Evolutionary conservation across 2,888 invertebrate genomes (phyloP), one percentile per base, ranked within the genome.

Genomic region (Mythimna ferrago): DNA sequence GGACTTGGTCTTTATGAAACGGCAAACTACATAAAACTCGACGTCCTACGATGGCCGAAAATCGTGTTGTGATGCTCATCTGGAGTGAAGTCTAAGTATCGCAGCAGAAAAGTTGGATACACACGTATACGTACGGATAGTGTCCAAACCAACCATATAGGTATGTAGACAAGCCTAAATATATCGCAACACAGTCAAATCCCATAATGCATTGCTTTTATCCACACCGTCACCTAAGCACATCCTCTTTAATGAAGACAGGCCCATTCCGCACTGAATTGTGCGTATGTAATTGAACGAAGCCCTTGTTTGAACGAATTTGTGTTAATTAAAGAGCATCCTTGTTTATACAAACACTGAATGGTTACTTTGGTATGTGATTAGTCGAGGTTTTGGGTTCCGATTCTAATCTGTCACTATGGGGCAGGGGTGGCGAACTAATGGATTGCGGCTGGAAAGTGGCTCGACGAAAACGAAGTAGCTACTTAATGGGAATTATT

Each of bases 311-410:
- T 76, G 65, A 76, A 76, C 75, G 60, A 78, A 76, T 78, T 68
- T 71, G 76, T 79, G 77, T 82, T 81, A 82, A 86, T 82, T 84
- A 84, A 74, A 82, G 76, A 75, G 71, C 61, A 60, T 69, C 71
- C 68, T 71, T 80, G 81, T 69, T 75, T 65, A 75, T 71, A 80
- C 71, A 80, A 71, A 81, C 76, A 80, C 56, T 61, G 66, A 58
- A 72, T 73, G 74, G 73, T 74, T 66, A 70, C 77, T 81, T 82
- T 66, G 76, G 62, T 63, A 56, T 71, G 85, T 74, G 69, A 82
- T 82, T 82, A 78, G 78, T 73, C 51, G 73, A 82, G 82, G 73
- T 73, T 84, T 71, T 77, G 82, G 73, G 78, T 73, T 77, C 35
- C 73, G 14, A 72, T 71, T 84, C 58, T 62, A 72, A 76, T 71